These are phyloP conservation scores for Trichopoda pennipes DNA, from an alignment of 2,888 invertebrate species.

Conservation along the genomic window DNA sequence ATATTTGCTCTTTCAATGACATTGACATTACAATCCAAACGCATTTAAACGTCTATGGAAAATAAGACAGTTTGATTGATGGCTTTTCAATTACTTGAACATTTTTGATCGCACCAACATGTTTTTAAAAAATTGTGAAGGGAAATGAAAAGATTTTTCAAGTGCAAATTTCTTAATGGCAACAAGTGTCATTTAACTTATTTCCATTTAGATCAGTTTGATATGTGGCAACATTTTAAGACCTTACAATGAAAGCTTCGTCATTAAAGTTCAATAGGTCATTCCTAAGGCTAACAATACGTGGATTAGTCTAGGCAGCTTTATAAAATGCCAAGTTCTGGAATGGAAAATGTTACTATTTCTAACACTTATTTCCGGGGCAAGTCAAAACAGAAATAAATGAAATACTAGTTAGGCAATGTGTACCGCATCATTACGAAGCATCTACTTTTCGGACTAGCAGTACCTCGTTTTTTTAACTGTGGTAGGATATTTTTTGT, in stretches of 20 bases:
- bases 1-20: background rate
- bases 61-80: conserved; percentile 39
- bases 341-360: no score
- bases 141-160: conserved; percentile 7
- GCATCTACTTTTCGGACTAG: no score
- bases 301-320: no score
- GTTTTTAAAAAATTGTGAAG: background rate
- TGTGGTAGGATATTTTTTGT: no score
- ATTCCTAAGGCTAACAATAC: no score
- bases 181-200: conserved; percentile 22
- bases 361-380: no score
- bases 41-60: background rate
- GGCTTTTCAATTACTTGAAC: conserved; percentile 28
- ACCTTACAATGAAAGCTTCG: background rate
- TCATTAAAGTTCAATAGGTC: no score
- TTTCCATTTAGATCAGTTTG: background rate
- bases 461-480: no score
- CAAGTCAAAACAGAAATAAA: no score
- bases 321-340: background rate
- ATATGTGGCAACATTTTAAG: background rate
- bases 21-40: background rate
- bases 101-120: background rate
- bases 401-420: no score
- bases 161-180: background rate
- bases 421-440: no score